These are phyloP conservation scores for Tetragonula carbonaria DNA, from an alignment of 2,888 invertebrate genomes.

Conservation along the genomic window DNA sequence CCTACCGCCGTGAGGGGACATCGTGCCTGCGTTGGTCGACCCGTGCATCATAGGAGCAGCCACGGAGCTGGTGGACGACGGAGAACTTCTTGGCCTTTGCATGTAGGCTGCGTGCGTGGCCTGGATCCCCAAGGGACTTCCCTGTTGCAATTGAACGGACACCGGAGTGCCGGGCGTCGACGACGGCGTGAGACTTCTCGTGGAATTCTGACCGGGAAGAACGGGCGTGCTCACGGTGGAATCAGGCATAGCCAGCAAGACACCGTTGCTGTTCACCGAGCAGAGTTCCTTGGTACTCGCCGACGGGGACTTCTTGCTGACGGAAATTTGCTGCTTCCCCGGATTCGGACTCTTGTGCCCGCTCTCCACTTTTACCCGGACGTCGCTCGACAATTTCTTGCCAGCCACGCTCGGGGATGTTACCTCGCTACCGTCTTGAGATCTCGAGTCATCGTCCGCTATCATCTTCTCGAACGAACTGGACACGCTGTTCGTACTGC, in stretches of 20 bases:
- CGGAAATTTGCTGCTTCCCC: slow-evolving; percentile 77
- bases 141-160: slow-evolving; percentile 86
- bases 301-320: slow-evolving; percentile 86
- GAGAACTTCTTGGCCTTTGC: slow-evolving; percentile 87
- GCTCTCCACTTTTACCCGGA: slow-evolving; percentile 84
- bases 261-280: slow-evolving; percentile 82
- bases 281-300: slow-evolving; percentile 83
- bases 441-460: slow-evolving; percentile 91
- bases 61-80: slow-evolving; percentile 86
- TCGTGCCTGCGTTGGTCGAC: slow-evolving; percentile 80
- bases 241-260: slow-evolving; percentile 84
- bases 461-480: slow-evolving; percentile 90
- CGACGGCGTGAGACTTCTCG: slow-evolving; percentile 87
- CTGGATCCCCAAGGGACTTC: slow-evolving; percentile 86
- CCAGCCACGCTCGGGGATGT: slow-evolving; percentile 85
- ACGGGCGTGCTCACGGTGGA: slow-evolving; percentile 84
- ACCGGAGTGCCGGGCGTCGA: slow-evolving; percentile 88
- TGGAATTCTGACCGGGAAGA: slow-evolving; percentile 84
- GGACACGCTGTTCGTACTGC: slow-evolving; percentile 85
- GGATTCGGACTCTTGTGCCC: slow-evolving; percentile 83
- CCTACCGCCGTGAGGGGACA: slow-evolving; percentile 76
- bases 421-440: slow-evolving; percentile 87
- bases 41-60: slow-evolving; percentile 85
- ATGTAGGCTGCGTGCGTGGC: slow-evolving; percentile 85
- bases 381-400: slow-evolving; percentile 84